A percentile compares a stretch with the other conserved stretches of the same genome.
phyloP scores from a whole-genome alignment of 2,113 vertebrate species.

The Apus apus region DNA sequence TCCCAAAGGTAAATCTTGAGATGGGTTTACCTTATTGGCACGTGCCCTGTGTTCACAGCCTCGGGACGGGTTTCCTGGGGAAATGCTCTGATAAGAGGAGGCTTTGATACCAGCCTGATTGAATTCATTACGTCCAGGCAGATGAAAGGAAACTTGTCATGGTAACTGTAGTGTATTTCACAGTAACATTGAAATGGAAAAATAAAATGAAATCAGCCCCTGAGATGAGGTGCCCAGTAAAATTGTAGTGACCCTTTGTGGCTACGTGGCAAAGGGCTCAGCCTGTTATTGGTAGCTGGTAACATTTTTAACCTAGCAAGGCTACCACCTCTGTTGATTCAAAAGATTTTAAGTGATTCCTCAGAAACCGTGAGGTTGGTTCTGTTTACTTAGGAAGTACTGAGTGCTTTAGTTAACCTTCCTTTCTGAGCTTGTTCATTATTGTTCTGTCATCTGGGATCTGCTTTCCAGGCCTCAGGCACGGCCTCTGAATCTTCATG shows the following conservation, averaged over 20 bases:
- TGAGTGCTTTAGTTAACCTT: no score
- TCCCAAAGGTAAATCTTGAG: slow-evolving; percentile 18
- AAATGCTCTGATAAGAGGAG: background rate
- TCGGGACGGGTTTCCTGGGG: background rate
- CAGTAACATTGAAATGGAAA: background rate
- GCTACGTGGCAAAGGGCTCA: background rate
- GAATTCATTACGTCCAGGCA: background rate
- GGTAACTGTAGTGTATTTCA: background rate
- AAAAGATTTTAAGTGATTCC: no score
- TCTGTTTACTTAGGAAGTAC: no score
- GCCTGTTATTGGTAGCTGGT: background rate
- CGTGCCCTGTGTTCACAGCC: background rate
- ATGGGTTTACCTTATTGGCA: slow-evolving; percentile 43
- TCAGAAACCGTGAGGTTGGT: no score
- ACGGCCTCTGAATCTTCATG: no score
- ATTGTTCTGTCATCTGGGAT: no score
- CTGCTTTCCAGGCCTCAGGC: no score
- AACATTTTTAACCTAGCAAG: no score
- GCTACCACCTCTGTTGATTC: no score
- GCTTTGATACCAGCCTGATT: background rate
- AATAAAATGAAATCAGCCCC: background rate
- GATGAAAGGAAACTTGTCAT: background rate
- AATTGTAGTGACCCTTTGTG: background rate
- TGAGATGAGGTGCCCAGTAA: background rate
- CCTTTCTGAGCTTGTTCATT: no score